phyloP scores from a whole-genome alignment of 2,888 invertebrate species.

The Eulithis prunata region DNA sequence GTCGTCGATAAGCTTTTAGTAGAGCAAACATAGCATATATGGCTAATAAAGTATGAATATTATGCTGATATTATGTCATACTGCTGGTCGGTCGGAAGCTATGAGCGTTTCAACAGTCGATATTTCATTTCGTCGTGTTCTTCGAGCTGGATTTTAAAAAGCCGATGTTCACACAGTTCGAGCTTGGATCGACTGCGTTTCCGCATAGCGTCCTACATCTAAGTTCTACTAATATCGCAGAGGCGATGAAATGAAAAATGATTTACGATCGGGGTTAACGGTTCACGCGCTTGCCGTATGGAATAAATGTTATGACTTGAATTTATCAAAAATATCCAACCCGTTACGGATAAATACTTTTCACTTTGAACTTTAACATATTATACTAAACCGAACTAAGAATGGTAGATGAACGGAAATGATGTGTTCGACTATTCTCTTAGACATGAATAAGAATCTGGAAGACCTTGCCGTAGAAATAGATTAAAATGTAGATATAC shows the following conservation, averaged over 20 bases:
- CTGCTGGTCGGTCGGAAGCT: conserved; percentile 47
- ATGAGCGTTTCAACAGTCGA: conserved; percentile 54
- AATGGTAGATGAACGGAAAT: neutral
- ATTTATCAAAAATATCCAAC: neutral
- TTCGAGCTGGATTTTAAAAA: conserved; percentile 51
- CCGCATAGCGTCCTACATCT: conserved; percentile 56
- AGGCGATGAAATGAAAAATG: conserved; percentile 49
- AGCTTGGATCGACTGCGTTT: conserved; percentile 53
- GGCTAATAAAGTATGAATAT: conserved; percentile 68
- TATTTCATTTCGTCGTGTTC: conserved; percentile 67
- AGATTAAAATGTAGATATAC: neutral
- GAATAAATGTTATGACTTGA: conserved; percentile 42
- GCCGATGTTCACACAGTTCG: conserved; percentile 48
- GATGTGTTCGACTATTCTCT: too few relatives aligned
- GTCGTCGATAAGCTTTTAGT: conserved; percentile 37
- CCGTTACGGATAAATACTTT: conserved; percentile 9
- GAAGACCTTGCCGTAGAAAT: too few relatives aligned
- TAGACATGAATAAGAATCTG: neutral
- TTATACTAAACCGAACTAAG: neutral
- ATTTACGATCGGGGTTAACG: conserved; percentile 56
- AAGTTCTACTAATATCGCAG: conserved; percentile 40
- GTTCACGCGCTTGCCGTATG: conserved; percentile 43
- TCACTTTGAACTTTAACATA: conserved; percentile 26
- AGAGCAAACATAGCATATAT: conserved; percentile 51
- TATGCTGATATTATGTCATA: conserved; percentile 34